Evolutionary conservation across 1,140 invertebrate species (phyloP), one percentile per base, ranked within the genome.

Genomic region (Camponotus vicinus): DNA sequence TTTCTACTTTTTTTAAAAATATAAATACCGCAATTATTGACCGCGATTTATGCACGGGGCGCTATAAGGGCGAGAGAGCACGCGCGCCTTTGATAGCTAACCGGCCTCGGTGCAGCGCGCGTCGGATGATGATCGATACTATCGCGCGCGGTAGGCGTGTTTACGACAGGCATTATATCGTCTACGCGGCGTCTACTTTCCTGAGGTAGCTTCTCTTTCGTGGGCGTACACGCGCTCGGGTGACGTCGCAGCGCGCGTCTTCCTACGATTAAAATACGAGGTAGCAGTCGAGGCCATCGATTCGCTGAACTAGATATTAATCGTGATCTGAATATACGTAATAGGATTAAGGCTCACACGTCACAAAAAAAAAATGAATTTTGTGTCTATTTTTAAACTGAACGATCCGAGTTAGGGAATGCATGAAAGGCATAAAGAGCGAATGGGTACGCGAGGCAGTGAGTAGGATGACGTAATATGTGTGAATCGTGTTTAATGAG

Each of bases 241-340:
- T 18, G 42, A 75, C 63, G n/a, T 67, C 79, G 79, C 45, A 61
- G 63, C 32, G 63, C 40, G 8, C 34, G 34, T 82, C 69, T 73
- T 75, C 32, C 55, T 45, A 52, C 79, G 78, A 80, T 70, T 37
- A 40, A 83, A 73, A 32, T 42, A 78, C 27, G 42, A 57, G 34
- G 61, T 55, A 69, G 45, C 32, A 21, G 66, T 40, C 34, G 55
- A 61, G 49, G 49, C 49, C 49, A 49, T 57, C 69, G 67, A 59
- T 45, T 75, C 27, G 37, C 27, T 59, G 37, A 59, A 21, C 18
- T 55, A 27, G 21, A 87, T 91, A 91, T 92, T 93, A 93, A 94
- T 93, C 93, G 95, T 95, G 94, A 95, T 95, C 91, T 94, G 88
- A 86, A 94, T 94, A 95, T 95, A 95, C 95, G 94, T 95, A 95